A percentile compares a stretch with the other conserved stretches of the same genome.
These are phyloP conservation scores for Monodelphis domestica DNA, from an alignment of 2,797 vertebrate species.

Conservation along the genomic window DNA sequence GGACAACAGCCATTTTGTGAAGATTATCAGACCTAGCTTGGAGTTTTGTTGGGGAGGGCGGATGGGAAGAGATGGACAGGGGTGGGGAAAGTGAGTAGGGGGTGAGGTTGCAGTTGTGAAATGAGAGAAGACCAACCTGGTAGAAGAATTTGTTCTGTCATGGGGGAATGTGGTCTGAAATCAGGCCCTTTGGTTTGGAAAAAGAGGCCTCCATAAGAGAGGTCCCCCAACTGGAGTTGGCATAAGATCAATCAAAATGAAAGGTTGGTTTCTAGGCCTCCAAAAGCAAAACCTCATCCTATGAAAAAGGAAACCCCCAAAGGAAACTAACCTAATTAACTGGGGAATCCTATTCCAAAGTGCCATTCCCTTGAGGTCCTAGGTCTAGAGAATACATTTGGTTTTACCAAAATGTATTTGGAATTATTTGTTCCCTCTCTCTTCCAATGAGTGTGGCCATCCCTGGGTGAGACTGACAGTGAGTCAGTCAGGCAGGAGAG, in stretches of 20 bases:
- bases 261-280: background rate
- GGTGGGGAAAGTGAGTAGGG: slow-evolving; percentile 32
- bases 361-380: too few relatives aligned
- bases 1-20: background rate
- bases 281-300: background rate
- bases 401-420: background rate
- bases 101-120: slow-evolving; percentile 74
- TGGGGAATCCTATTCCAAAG: background rate
- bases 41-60: background rate
- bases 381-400: background rate
- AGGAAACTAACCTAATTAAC: background rate
- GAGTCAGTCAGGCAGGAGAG: background rate
- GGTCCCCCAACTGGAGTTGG: background rate
- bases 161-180: slow-evolving; percentile 67
- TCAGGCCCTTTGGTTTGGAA: slow-evolving; percentile 46
- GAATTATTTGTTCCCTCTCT: background rate
- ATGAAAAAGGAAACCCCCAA: background rate
- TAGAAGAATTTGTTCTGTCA: slow-evolving; percentile 58
- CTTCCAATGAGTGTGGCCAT: background rate
- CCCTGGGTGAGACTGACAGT: background rate
- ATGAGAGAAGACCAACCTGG: slow-evolving; percentile 70
- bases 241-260: background rate
- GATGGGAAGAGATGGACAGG: background rate
- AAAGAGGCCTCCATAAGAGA: background rate
- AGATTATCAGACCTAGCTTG: slow-evolving; percentile 65